Conservation (phyloP, 2,113 vertebrate genomes). For the Chitala chitala region DNA sequence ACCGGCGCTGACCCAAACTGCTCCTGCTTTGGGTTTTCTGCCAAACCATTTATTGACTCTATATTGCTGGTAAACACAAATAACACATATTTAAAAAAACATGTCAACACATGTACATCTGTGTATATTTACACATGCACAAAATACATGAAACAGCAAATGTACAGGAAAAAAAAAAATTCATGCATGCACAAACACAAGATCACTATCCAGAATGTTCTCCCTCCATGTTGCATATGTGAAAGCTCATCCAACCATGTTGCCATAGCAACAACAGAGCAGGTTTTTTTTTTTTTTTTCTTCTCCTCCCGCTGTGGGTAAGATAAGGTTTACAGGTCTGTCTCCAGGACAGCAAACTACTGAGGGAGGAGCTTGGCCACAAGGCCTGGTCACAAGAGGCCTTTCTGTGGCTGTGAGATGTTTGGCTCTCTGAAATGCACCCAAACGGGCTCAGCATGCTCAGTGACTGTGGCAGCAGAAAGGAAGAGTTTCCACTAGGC, state of each 20-base stretch:
- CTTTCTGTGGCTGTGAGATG: neutral
- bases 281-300: constrained; percentile 13
- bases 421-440: neutral
- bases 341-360: neutral
- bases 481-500: neutral
- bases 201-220: neutral
- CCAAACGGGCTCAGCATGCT: neutral
- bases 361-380: neutral
- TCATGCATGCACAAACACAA: neutral
- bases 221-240: neutral
- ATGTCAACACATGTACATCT: neutral
- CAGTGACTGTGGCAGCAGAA: neutral
- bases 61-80: no score
- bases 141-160: neutral
- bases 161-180: neutral
- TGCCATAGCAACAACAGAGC: constrained; percentile 14
- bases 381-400: neutral
- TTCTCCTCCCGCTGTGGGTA: neutral
- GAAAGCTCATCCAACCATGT: neutral
- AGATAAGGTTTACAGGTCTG: constrained; percentile 17
- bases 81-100: no score
- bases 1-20: no score
- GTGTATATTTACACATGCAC: neutral
- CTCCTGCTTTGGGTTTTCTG: no score
- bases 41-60: no score